Evolutionary conservation across 2,113 vertebrate genomes (phyloP).

Genomic region (Petrocephalus zakoni): DNA sequence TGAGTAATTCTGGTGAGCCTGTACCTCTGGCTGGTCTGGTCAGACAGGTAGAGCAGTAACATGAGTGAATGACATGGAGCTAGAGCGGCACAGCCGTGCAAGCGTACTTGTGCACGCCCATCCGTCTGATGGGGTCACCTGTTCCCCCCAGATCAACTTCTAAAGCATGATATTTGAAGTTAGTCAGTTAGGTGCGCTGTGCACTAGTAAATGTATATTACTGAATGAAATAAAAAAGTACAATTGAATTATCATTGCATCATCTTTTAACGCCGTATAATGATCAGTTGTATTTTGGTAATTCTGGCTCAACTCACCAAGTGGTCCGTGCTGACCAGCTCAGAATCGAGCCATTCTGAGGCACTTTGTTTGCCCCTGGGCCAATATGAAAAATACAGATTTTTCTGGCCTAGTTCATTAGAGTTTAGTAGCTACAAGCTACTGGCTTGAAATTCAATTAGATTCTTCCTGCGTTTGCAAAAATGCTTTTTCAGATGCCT

Average conservation of each 20-base stretch:
- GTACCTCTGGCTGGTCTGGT: constrained; percentile 63
- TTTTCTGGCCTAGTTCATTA: no score
- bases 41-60: constrained; percentile 54
- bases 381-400: no score
- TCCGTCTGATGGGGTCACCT: not conserved
- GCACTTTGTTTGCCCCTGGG: no score
- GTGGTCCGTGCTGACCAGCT: no score
- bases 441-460: no score
- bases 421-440: no score
- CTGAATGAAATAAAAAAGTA: not conserved
- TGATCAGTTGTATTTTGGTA: not conserved
- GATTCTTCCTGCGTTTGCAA: no score
- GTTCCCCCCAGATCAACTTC: not conserved
- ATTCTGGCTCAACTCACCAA: no score
- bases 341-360: no score
- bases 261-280: not conserved
- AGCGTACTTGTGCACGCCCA: not conserved
- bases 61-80: constrained; percentile 39
- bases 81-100: constrained; percentile 29
- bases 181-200: not conserved
- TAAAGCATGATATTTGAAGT: not conserved
- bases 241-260: not conserved
- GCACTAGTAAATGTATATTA: not conserved
- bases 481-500: no score
- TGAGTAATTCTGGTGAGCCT: constrained; percentile 24